Evolutionary conservation across 2,113 vertebrate genomes (phyloP).

Genomic region (Podiceps cristatus): DNA sequence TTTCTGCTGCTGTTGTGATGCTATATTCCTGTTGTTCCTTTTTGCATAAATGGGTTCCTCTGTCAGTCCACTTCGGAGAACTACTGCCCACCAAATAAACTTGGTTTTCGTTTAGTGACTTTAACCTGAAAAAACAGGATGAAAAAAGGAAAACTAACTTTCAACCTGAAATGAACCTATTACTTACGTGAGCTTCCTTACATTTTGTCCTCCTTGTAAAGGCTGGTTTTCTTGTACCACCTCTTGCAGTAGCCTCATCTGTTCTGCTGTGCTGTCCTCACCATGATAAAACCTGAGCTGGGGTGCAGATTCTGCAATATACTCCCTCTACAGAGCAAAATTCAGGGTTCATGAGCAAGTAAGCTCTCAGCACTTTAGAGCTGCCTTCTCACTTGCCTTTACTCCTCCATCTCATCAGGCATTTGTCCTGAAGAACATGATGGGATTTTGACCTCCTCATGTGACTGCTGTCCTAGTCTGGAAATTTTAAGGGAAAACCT

Average conservation of each 20-base stretch:
- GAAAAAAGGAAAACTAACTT: not conserved
- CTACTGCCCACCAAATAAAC: not conserved
- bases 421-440: not conserved
- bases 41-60: not conserved
- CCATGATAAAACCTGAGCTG: not conserved
- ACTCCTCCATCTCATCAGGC: not conserved
- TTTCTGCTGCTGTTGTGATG: not conserved
- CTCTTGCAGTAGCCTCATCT: not conserved
- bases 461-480: not conserved
- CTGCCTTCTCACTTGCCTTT: not conserved
- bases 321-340: not conserved
- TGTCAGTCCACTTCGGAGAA: not conserved
- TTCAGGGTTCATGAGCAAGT: not conserved
- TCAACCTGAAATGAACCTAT: not conserved
- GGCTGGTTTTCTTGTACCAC: not conserved
- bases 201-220: not conserved
- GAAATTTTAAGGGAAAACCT: not conserved
- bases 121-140: not conserved
- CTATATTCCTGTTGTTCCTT: not conserved
- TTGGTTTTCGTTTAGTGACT: not conserved
- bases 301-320: not conserved
- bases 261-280: not conserved
- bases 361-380: not conserved
- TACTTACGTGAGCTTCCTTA: not conserved
- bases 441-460: not conserved